Evolutionary conservation across 2,888 invertebrate species (phyloP), one percentile per base, ranked within the genome.

Genomic region (Phytoseiulus persimilis): DNA sequence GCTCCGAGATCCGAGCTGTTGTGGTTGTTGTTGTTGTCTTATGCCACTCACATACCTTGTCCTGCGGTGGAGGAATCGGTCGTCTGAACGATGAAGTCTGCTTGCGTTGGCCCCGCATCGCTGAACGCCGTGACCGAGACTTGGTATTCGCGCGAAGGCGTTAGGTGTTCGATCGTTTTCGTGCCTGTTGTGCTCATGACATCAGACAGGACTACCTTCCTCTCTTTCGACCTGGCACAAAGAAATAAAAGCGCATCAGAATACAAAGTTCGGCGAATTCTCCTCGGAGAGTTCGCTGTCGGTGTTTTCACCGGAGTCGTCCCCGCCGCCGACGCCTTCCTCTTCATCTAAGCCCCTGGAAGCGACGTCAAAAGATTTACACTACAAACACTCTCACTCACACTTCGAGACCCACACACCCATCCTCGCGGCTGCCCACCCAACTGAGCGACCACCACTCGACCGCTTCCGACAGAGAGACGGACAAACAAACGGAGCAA

Each of bases 81-180:
- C 11, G 87, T 87, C 31, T 87, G 87, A 39, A 87, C 87, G 33
- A 87, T 87, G 87, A 87, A 87, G 31, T 87, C 87, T 32, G 87
- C 87, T 87, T 87, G 32, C 14, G 87, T 87, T 5, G 87, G 33
- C 45, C 87, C 87, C 39, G 87, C 87, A 87, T 87, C 87, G 87
- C 87, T 87, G 45, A 33, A 87, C 39, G 87, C 87, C 28, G 87
- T 87, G 32, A 87, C 87, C 32, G 87, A 87, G 1, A 87, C n/a
- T 32, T 87, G 87, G 87, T 87, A 87, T 23, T 87, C 39, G 32
- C 87, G 87, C 3, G 87, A 87, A 6, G 87, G 87, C 28, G n/a
- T 31, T n/a, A 87, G 33, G 45, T 87, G 87, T 45, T 87, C 87
- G 1, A 87, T 87, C 32, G 87, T 87, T 45, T 87, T 87, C n/a